These are phyloP conservation scores for Apodemus agrarius DNA, from an alignment of 2,797 vertebrate genomes.

Conservation along the genomic window DNA sequence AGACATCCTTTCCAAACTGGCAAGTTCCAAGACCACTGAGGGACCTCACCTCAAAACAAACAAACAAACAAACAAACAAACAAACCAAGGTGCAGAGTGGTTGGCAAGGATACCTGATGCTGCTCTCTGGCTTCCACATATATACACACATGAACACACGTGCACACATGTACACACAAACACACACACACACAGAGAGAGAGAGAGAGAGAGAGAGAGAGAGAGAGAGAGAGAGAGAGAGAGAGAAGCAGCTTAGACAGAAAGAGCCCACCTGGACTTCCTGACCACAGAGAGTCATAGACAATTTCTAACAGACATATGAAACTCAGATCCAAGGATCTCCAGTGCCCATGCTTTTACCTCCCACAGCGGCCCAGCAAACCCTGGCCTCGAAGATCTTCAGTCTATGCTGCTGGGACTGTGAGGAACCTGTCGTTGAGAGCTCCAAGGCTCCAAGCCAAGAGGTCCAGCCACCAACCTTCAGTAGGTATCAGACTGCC, in stretches of 20 bases:
- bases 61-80: too few relatives aligned
- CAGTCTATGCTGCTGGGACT: constrained; percentile 67
- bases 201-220: too few relatives aligned
- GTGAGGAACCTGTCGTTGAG: not conserved
- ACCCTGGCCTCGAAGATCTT: constrained; percentile 61
- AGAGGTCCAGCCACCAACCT: not conserved
- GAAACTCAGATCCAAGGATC: not conserved
- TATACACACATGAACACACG: too few relatives aligned
- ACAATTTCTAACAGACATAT: not conserved
- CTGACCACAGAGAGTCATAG: not conserved
- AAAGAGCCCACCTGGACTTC: not conserved
- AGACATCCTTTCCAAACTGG: not conserved
- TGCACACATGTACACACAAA: too few relatives aligned
- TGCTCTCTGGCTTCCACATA: not conserved
- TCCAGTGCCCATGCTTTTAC: not conserved
- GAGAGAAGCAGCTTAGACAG: not conserved
- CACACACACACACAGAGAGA: not conserved
- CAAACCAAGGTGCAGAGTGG: not conserved
- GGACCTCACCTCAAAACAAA: not conserved
- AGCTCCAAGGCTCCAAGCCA: not conserved
- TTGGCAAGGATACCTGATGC: not conserved
- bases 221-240: too few relatives aligned
- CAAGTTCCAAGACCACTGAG: not conserved
- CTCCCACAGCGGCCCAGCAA: constrained; percentile 1
- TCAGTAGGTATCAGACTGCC: constrained; percentile 40